phyloP scores from a whole-genome alignment of 2,113 vertebrate genomes.

The Ibidorhyncha struthersii region DNA sequence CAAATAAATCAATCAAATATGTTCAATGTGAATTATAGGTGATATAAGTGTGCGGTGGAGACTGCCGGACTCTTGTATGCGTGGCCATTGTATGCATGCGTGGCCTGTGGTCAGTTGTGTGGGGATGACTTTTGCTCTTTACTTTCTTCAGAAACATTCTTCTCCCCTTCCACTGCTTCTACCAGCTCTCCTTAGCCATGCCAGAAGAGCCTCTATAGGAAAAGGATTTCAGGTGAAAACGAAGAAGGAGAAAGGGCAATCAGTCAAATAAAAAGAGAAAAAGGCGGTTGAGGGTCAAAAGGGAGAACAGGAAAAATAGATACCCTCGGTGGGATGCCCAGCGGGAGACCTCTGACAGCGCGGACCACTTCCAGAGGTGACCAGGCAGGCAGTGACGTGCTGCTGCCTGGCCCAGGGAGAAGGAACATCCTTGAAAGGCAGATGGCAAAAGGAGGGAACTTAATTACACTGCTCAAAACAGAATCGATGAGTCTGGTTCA shows the following conservation, averaged over 20 bases:
- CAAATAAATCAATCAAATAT: neutral
- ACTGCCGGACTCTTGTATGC: neutral
- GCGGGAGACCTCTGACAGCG: neutral
- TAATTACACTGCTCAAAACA: neutral
- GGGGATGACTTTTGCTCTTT: neutral
- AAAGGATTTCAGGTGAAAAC: neutral
- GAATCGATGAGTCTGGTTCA: neutral
- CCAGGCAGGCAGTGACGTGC: rapidly evolving
- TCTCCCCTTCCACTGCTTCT: neutral
- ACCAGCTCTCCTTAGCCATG: neutral
- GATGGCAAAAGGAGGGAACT: neutral
- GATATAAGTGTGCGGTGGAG: neutral
- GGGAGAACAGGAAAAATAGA: neutral
- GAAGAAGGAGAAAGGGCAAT: neutral
- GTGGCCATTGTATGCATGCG: too few species aligned
- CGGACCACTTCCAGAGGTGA: neutral
- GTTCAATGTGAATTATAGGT: neutral
- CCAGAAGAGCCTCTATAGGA: neutral
- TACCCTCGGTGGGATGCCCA: neutral
- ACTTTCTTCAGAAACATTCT: neutral
- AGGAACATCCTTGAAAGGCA: too few species aligned
- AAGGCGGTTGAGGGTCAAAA: neutral
- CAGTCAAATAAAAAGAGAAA: neutral
- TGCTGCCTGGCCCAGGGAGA: too few species aligned
- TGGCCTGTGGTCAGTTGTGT: neutral